Evolutionary conservation across 2,113 vertebrate genomes (phyloP).

Genomic region (Macquaria ambigua): DNA sequence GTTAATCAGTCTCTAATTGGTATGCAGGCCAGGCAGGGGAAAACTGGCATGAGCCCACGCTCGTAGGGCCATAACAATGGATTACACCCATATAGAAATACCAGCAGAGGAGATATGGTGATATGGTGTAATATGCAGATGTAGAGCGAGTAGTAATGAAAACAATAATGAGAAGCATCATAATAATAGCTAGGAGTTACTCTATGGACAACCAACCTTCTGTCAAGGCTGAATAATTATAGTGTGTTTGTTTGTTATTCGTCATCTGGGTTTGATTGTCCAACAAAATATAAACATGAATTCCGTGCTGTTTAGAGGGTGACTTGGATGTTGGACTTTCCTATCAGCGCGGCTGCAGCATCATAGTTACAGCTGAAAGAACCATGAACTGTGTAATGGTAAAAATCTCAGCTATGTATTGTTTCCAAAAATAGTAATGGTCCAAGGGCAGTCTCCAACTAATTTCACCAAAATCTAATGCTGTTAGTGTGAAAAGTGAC

Average conservation of each 20-base stretch:
- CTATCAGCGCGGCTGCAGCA: no score
- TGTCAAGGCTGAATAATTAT: slow-evolving; percentile 35
- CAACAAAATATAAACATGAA: slow-evolving; percentile 14
- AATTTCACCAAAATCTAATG: neutral
- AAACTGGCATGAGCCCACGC: slow-evolving; percentile 51
- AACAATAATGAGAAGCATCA: slow-evolving; percentile 41
- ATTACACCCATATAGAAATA: slow-evolving; percentile 40
- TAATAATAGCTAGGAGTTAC: slow-evolving; percentile 36
- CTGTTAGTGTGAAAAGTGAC: neutral
- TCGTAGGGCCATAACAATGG: slow-evolving; percentile 33
- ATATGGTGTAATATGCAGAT: slow-evolving; percentile 42
- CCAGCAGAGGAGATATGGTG: slow-evolving; percentile 33
- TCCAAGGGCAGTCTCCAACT: neutral
- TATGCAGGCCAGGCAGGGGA: slow-evolving; percentile 40
- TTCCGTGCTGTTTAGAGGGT: slow-evolving; percentile 11
- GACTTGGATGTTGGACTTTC: slow-evolving; percentile 4
- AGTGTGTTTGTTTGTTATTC: slow-evolving; percentile 34
- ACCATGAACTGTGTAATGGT: neutral
- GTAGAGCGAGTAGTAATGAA: slow-evolving; percentile 52
- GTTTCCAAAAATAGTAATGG: neutral
- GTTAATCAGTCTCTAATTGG: slow-evolving; percentile 70
- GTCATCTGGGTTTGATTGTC: slow-evolving; percentile 43
- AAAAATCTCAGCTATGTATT: neutral
- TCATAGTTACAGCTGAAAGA: neutral
- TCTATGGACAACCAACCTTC: slow-evolving; percentile 28